Percentiles rank a stretch among this genome's conserved stretches.
Conservation (phyloP, 2,113 vertebrate genomes). For the Corythaeola cristata region DNA sequence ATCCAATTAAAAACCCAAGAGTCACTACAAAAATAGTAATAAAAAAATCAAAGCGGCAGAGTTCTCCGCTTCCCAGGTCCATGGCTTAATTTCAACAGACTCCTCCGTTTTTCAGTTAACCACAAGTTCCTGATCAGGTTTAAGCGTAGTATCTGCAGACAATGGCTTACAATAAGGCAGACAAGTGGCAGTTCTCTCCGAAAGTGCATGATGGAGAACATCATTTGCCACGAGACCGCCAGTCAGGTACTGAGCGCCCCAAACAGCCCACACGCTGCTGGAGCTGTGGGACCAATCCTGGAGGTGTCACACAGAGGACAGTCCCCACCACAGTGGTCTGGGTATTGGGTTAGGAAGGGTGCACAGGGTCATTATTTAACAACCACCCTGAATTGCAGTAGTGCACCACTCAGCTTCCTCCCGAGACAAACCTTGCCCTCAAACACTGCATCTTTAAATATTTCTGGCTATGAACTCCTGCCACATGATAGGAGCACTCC, state of each 20-base stretch:
- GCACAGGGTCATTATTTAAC: not conserved
- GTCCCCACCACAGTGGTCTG: not conserved
- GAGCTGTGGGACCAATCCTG: not conserved
- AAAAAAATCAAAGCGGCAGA: not conserved
- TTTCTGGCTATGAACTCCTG: constrained; percentile 58
- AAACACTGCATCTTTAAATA: constrained; percentile 66
- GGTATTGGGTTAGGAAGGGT: rapidly evolving
- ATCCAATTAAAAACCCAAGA: constrained; percentile 6
- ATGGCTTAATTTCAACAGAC: not conserved
- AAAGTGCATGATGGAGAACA: not conserved
- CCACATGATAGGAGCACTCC: constrained; percentile 59
- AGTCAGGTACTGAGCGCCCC: not conserved
- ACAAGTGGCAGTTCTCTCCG: not conserved
- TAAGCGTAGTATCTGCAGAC: not conserved
- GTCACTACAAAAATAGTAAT: not conserved
- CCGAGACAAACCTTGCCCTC: not conserved
- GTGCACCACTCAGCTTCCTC: rapidly evolving
- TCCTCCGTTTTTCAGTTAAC: not conserved
- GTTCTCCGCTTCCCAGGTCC: not conserved
- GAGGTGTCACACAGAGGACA: not conserved
- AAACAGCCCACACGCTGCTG: not conserved
- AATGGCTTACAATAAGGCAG: not conserved
- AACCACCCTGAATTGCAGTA: not conserved
- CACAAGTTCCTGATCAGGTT: not conserved
- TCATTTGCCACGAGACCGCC: not conserved